Evolutionary conservation across 2,888 invertebrate species (phyloP).

Genomic region (Drosophila meridionalis): DNA sequence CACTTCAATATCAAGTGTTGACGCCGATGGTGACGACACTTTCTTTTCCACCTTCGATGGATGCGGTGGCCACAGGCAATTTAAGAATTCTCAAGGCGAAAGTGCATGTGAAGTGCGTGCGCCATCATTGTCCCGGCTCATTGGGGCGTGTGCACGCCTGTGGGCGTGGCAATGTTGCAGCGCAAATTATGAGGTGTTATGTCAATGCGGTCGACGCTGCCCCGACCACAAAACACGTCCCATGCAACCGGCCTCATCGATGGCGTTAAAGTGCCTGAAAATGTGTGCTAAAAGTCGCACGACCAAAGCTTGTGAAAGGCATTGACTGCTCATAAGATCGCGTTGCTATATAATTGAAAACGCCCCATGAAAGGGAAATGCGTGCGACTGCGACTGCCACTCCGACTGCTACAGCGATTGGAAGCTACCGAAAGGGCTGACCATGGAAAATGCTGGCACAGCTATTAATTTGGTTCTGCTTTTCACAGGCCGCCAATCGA

Average conservation of each 20-base stretch:
- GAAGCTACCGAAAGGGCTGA: constrained; percentile 48
- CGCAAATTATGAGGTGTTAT: constrained; percentile 81
- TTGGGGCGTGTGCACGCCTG: constrained; percentile 44
- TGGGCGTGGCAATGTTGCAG: constrained; percentile 71
- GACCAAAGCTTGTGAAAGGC: constrained; percentile 73
- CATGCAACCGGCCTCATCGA: constrained; percentile 14
- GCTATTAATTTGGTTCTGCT: constrained; percentile 23
- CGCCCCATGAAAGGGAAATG: constrained; percentile 64
- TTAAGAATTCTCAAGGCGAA: constrained; percentile 80
- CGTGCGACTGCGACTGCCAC: constrained; percentile 45
- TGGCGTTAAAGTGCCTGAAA: constrained; percentile 74
- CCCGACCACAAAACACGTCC: constrained; percentile 31
- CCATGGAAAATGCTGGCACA: constrained; percentile 11
- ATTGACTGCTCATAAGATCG: constrained; percentile 44
- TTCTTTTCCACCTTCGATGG: constrained; percentile 64
- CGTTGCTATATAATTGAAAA: constrained; percentile 72
- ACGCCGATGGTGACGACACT: constrained; percentile 69
- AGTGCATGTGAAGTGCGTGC: constrained; percentile 59
- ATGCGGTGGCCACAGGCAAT: constrained; percentile 53
- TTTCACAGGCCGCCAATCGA: constrained; percentile 5
- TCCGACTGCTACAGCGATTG: constrained; percentile 37
- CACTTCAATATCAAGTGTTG: constrained; percentile 51
- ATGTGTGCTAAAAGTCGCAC: constrained; percentile 77
- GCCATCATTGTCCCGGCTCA: constrained; percentile 29
- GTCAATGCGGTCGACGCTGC: constrained; percentile 64